A percentile compares a stretch with the other conserved stretches of the same genome.
These are phyloP conservation scores for Tonatia bakeri DNA, from an alignment of 2,113 vertebrate species.

Conservation along the genomic window DNA sequence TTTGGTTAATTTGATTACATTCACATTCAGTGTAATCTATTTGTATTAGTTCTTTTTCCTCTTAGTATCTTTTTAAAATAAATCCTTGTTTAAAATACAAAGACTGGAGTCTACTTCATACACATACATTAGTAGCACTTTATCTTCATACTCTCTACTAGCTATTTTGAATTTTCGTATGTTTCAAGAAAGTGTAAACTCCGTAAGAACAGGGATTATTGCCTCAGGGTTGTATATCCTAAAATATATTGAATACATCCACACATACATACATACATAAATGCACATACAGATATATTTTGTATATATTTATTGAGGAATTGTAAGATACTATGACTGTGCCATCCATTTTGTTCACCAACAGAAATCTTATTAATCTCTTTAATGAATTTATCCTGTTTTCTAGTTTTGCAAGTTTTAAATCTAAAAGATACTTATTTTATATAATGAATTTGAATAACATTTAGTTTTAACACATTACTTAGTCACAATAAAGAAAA, in stretches of 20 bases:
- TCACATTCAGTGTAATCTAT: neutral
- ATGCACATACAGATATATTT: neutral
- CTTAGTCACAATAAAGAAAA: neutral
- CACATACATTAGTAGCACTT: neutral
- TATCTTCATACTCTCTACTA: neutral
- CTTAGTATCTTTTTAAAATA: neutral
- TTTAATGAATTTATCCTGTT: neutral
- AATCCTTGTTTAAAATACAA: neutral
- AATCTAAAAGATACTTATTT: neutral
- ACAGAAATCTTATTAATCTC: neutral
- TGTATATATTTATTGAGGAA: neutral
- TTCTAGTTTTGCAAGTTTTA: neutral
- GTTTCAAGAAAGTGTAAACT: neutral
- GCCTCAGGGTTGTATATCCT: neutral
- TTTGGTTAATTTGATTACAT: neutral
- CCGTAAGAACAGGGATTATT: neutral
- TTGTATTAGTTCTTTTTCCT: neutral
- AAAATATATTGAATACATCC: neutral
- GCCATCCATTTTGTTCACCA: neutral
- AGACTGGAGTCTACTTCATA: neutral
- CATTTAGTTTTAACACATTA: slow-evolving; percentile 3
- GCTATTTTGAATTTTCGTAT: neutral
- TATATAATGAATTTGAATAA: neutral
- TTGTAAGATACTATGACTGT: neutral
- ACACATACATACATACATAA: neutral